Conservation (phyloP, 2,113 vertebrate species). For the Podarcis muralis region DNA sequence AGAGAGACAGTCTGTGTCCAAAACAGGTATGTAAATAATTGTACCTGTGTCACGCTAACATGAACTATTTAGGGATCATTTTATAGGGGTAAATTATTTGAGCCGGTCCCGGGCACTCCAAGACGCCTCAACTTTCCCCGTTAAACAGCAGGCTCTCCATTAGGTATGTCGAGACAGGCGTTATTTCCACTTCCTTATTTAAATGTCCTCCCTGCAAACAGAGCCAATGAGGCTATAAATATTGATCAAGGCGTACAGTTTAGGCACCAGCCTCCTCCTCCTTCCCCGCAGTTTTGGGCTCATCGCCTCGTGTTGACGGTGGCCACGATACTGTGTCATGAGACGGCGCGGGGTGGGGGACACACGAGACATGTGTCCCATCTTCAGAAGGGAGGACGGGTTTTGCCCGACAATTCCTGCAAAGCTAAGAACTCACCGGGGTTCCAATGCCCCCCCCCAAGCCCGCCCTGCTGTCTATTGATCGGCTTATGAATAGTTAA, state of each 20-base stretch:
- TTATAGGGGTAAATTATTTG: no score
- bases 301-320: not conserved
- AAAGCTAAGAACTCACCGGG: not conserved
- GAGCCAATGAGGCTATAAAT: not conserved
- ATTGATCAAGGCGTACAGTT: not conserved
- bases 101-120: not conserved
- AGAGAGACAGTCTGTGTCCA: no score
- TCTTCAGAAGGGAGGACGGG: no score
- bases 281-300: not conserved
- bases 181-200: not conserved
- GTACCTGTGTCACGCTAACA: not conserved
- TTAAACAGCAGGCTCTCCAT: not conserved
- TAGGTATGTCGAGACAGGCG: not conserved
- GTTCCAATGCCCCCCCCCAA: not conserved
- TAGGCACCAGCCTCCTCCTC: not conserved
- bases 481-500: constrained; percentile 70
- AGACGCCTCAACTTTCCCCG: not conserved
- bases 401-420: not conserved
- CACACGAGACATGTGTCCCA: not conserved
- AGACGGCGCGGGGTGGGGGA: not conserved
- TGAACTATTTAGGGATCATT: not conserved
- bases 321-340: not conserved
- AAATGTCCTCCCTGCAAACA: not conserved
- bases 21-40: no score
- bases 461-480: constrained; percentile 46